Evolutionary conservation across 2,888 invertebrate genomes (phyloP).

Genomic region (Trachelus troglodyta): DNA sequence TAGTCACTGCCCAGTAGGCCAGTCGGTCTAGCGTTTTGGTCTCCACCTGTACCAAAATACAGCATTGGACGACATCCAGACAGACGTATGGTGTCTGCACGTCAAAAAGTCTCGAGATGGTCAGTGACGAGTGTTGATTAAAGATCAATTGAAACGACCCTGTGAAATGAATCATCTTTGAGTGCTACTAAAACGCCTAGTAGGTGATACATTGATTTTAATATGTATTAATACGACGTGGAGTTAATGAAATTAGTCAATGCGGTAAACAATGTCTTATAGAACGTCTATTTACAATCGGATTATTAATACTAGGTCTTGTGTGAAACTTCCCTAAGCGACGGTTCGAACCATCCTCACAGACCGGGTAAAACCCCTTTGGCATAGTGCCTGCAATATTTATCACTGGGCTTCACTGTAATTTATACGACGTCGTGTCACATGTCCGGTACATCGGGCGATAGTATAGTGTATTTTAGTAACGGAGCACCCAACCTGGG

Average conservation of each 20-base stretch:
- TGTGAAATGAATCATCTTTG: too few species aligned
- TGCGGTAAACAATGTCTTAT: not conserved
- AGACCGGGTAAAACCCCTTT: not conserved
- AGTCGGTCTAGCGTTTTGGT: slow-evolving; percentile 29
- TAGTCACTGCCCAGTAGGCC: slow-evolving; percentile 38
- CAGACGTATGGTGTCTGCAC: not conserved
- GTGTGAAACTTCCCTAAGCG: not conserved
- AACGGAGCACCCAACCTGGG: too few species aligned
- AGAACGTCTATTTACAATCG: not conserved
- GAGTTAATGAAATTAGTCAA: too few species aligned
- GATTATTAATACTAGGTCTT: not conserved
- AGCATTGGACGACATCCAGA: not conserved
- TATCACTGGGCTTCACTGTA: not conserved
- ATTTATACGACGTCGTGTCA: not conserved
- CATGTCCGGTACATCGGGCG: not conserved
- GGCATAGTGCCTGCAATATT: not conserved
- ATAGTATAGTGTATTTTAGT: too few species aligned
- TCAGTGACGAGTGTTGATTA: not conserved
- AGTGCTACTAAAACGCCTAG: too few species aligned
- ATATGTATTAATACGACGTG: too few species aligned
- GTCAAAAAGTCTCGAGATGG: not conserved
- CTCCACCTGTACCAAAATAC: slow-evolving; percentile 37
- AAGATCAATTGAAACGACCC: too few species aligned
- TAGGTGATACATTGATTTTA: too few species aligned
- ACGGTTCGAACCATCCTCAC: not conserved